Evolutionary conservation across 2,888 invertebrate genomes (phyloP).

Genomic region (Psylliodes chrysocephalus): DNA sequence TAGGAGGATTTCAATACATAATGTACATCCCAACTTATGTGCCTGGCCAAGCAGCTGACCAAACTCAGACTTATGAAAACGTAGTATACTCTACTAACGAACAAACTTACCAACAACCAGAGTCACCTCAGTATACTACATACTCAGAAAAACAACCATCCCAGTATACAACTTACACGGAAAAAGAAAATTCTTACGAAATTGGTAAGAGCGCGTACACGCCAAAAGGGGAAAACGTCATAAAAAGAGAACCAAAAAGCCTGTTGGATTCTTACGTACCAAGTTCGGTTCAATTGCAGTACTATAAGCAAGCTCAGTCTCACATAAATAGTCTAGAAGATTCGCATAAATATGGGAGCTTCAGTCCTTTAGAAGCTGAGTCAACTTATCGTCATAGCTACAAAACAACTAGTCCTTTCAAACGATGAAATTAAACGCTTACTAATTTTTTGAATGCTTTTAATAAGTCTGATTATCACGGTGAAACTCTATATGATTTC

Average conservation of each 20-base stretch:
- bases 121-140: neutral
- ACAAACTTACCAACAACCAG: conserved; percentile 13
- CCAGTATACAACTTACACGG: conserved; percentile 11
- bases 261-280: conserved; percentile 67
- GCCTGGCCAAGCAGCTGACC: conserved; percentile 40
- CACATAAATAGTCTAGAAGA: conserved; percentile 45
- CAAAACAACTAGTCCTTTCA: conserved; percentile 20
- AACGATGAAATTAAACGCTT: neutral
- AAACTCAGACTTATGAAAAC: conserved; percentile 48
- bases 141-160: conserved; percentile 13
- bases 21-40: conserved; percentile 55
- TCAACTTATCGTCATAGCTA: conserved; percentile 20
- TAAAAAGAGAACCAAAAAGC: conserved; percentile 62
- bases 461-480: neutral
- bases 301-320: conserved; percentile 41
- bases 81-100: conserved; percentile 41
- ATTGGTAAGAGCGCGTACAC: conserved; percentile 28
- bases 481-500: neutral
- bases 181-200: conserved; percentile 22
- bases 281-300: conserved; percentile 57
- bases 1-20: conserved; percentile 56
- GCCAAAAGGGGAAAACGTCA: conserved; percentile 32
- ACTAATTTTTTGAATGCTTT: neutral
- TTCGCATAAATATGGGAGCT: conserved; percentile 22
- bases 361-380: conserved; percentile 18